Evolutionary conservation across 2,888 invertebrate genomes (phyloP).

Genomic region (Microctonus hyperodae): DNA sequence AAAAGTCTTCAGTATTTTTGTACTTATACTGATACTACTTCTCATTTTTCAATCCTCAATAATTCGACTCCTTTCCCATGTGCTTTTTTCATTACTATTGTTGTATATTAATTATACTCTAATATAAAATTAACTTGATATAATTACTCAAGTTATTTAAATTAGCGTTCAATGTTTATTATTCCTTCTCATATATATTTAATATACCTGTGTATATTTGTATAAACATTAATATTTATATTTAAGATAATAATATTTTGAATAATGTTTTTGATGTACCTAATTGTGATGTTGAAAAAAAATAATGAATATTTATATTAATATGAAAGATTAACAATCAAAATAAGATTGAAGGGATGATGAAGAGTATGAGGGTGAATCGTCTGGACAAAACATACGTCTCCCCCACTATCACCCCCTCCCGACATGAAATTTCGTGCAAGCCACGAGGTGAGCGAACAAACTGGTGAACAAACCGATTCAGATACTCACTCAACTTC

Average conservation of each 20-base stretch:
- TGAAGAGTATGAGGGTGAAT: neutral
- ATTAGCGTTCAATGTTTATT: too few species aligned
- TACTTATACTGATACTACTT: neutral
- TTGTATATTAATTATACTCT: too few species aligned
- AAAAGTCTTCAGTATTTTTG: constrained; percentile 11
- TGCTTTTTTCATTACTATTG: neutral
- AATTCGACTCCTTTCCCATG: neutral
- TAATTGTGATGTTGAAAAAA: too few species aligned
- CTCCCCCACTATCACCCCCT: constrained; percentile 33
- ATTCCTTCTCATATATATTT: too few species aligned
- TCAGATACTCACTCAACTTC: constrained; percentile 50
- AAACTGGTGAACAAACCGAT: constrained; percentile 46
- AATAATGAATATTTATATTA: too few species aligned
- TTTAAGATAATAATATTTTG: too few species aligned
- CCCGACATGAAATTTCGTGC: constrained; percentile 27
- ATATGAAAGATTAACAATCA: neutral
- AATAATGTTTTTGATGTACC: too few species aligned
- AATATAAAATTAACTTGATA: too few species aligned
- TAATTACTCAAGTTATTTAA: too few species aligned
- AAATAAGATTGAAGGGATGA: neutral
- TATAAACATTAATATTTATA: too few species aligned
- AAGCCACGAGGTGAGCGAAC: constrained; percentile 52
- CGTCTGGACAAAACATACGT: constrained; percentile 27
- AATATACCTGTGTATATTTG: too few species aligned
- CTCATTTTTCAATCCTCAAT: neutral